Conservation (phyloP, 2,113 vertebrate species). For the Cheilinus undulatus region DNA sequence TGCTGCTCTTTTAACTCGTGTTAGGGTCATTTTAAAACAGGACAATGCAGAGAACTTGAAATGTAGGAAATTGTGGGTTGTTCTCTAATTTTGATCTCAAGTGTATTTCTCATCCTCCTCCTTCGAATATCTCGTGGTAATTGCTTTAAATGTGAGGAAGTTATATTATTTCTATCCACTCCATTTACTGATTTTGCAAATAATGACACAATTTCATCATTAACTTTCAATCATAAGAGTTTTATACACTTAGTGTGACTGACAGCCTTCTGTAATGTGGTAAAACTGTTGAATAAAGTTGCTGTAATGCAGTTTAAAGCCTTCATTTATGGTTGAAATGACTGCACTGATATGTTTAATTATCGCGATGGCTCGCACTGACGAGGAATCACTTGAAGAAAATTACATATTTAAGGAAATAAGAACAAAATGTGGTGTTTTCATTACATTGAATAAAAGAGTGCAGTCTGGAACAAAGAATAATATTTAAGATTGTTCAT, state of each 20-base stretch:
- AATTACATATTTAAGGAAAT: conserved; percentile 93
- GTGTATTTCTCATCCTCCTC: too few relatives aligned
- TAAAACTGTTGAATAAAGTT: conserved; percentile 30
- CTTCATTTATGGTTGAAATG: conserved; percentile 31
- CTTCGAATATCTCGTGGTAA: too few relatives aligned
- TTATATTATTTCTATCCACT: background rate
- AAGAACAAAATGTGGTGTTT: conserved; percentile 85
- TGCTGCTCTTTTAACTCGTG: too few relatives aligned
- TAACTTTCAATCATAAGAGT: conserved; percentile 24
- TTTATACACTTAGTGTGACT: background rate
- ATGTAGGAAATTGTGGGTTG: too few relatives aligned
- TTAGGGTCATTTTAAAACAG: too few relatives aligned
- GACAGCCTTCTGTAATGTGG: background rate
- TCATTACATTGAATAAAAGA: conserved; percentile 81
- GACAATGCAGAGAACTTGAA: too few relatives aligned
- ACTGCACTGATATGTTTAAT: conserved; percentile 27
- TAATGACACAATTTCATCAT: conserved; percentile 43
- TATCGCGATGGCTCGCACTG: conserved; percentile 72
- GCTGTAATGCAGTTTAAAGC: conserved; percentile 23
- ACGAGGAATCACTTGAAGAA: conserved; percentile 86
- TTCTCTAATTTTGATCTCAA: too few relatives aligned
- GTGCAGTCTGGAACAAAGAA: conserved; percentile 85
- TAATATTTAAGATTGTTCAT: conserved; percentile 89
- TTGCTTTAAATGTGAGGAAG: too few relatives aligned
- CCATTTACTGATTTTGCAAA: conserved; percentile 18